Evolutionary conservation across 2,113 vertebrate species (phyloP).

Genomic region (Periophthalmus modestus): DNA sequence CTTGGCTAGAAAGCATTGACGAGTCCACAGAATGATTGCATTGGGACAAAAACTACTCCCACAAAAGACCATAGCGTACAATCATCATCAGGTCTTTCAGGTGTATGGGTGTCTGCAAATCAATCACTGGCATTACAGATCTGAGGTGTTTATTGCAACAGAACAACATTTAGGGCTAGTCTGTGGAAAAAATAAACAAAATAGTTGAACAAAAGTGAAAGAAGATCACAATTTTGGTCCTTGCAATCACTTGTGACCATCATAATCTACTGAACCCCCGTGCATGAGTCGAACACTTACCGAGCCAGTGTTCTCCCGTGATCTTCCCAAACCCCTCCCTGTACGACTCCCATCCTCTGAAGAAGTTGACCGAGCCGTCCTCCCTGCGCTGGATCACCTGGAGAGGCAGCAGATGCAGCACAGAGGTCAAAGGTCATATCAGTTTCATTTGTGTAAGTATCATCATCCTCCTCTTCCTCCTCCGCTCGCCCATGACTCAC

Average conservation of each 20-base stretch:
- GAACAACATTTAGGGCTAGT: too few relatives aligned
- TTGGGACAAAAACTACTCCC: too few relatives aligned
- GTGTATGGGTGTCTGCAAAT: fast-evolving
- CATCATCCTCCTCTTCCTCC: constrained; percentile 37
- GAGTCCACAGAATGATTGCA: neutral
- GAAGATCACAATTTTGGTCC: neutral
- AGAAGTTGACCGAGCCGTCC: constrained; percentile 93
- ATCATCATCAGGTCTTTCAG: too few relatives aligned
- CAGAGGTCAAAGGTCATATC: constrained; percentile 39
- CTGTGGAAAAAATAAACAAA: too few relatives aligned
- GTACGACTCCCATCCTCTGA: constrained; percentile 93
- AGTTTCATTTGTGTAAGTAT: constrained; percentile 28
- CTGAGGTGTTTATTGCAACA: too few relatives aligned
- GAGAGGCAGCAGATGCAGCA: constrained; percentile 22
- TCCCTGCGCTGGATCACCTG: constrained; percentile 95
- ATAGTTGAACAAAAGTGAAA: neutral
- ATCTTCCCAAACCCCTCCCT: constrained; percentile 94
- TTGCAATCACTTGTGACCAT: neutral
- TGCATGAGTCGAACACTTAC: too few relatives aligned
- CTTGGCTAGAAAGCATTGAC: neutral
- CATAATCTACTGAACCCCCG: too few relatives aligned
- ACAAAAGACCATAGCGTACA: too few relatives aligned
- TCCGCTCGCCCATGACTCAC: constrained; percentile 40
- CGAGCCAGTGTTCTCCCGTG: constrained; percentile 95
- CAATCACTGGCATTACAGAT: too few relatives aligned